These are phyloP conservation scores for Yponomeuta cagnagella DNA, from an alignment of 2,888 invertebrate genomes.

Conservation along the genomic window DNA sequence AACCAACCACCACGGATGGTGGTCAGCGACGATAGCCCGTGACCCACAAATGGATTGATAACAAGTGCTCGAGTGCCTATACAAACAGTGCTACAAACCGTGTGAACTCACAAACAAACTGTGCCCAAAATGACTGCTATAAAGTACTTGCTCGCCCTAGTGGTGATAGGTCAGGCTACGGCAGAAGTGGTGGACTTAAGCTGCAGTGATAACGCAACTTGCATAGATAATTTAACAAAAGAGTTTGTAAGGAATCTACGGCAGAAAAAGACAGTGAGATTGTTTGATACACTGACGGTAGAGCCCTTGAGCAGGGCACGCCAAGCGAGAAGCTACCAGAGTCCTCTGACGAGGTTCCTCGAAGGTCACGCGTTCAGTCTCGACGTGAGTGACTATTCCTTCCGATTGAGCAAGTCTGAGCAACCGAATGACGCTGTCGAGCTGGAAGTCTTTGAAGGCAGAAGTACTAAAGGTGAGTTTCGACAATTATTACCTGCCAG, in stretches of 20 bases:
- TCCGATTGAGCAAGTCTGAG: slow-evolving; percentile 65
- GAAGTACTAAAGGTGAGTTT: slow-evolving; percentile 60
- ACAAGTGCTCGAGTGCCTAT: slow-evolving; percentile 29
- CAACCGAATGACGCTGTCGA: slow-evolving; percentile 65
- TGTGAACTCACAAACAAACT: slow-evolving; percentile 13
- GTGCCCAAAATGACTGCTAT: slow-evolving; percentile 64
- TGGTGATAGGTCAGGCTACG: slow-evolving; percentile 49
- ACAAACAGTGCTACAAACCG: slow-evolving; percentile 33
- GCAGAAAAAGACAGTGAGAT: slow-evolving; percentile 67
- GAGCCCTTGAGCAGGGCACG: slow-evolving; percentile 59
- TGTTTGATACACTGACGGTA: slow-evolving; percentile 73
- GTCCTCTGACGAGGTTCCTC: slow-evolving; percentile 57
- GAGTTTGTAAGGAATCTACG: slow-evolving; percentile 69
- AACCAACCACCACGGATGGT: slow-evolving; percentile 58
- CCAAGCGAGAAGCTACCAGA: slow-evolving; percentile 53
- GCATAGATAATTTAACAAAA: slow-evolving; percentile 68
- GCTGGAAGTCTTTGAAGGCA: slow-evolving; percentile 61
- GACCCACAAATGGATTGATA: slow-evolving; percentile 71
- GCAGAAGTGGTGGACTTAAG: slow-evolving; percentile 49
- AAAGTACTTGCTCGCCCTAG: slow-evolving; percentile 48
- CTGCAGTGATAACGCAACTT: slow-evolving; percentile 79
- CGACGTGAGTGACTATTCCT: slow-evolving; percentile 71
- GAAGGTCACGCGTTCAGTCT: slow-evolving; percentile 71
- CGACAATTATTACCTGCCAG: background rate
- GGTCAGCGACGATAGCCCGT: slow-evolving; percentile 41